Evolutionary conservation across 92 coral and sea anemone species (phyloP).

Genomic region (Zoanthus sansibaricus): DNA sequence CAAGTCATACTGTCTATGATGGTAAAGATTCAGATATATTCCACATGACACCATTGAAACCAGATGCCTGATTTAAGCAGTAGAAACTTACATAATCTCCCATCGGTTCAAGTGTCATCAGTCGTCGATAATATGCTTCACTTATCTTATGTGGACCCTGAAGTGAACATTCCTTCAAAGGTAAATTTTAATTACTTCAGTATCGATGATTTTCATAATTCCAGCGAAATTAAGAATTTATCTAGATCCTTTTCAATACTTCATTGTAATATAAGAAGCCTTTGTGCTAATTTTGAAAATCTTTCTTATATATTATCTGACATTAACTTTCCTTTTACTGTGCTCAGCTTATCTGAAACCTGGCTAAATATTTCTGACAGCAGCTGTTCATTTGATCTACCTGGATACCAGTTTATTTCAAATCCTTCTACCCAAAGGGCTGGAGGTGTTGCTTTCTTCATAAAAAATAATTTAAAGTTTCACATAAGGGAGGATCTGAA

Average conservation of each 20-base stretch:
- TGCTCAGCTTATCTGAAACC: neutral
- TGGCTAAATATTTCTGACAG: neutral
- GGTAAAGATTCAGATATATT: conserved; percentile 14
- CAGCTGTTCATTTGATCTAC: neutral
- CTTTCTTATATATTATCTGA: neutral
- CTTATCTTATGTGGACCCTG: too few relatives aligned
- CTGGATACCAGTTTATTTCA: neutral
- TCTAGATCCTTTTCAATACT: neutral
- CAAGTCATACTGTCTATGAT: conserved; percentile 19
- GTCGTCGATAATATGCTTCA: conserved; percentile 1
- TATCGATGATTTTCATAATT: neutral
- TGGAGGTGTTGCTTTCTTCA: neutral
- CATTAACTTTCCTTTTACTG: neutral
- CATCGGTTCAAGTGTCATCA: conserved; percentile 17
- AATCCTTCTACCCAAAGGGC: neutral
- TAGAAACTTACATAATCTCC: neutral
- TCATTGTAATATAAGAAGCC: neutral
- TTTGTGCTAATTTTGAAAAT: neutral
- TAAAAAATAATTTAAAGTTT: neutral
- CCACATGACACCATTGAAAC: conserved; percentile 10
- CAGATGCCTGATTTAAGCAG: conserved; percentile 1
- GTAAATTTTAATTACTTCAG: neutral
- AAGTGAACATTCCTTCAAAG: too few relatives aligned
- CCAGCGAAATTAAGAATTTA: neutral
- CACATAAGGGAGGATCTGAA: neutral